phyloP scores from a whole-genome alignment of 2,888 invertebrate species.

The Muscina levida region DNA sequence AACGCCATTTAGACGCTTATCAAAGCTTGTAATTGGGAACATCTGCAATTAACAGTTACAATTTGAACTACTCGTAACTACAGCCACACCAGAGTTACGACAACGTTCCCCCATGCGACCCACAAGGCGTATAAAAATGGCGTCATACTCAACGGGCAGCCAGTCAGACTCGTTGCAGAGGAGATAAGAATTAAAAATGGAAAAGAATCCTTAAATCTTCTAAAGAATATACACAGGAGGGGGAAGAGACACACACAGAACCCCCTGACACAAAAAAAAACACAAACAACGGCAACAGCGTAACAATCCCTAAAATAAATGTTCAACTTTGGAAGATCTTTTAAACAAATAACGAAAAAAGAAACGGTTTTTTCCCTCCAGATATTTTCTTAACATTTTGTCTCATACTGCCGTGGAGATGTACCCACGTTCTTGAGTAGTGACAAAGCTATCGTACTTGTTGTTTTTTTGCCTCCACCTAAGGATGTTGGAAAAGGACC shows the following conservation, averaged over 20 bases:
- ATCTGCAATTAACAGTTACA: conserved; percentile 74
- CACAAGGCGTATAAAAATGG: conserved; percentile 50
- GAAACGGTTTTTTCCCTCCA: conserved; percentile 19
- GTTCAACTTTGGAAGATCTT: conserved; percentile 33
- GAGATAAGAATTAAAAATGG: conserved; percentile 56
- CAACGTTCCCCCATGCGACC: conserved; percentile 2
- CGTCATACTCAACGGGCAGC: conserved; percentile 45
- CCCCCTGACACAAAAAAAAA: too few relatives aligned
- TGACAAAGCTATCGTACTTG: conserved; percentile 6
- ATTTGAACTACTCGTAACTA: conserved; percentile 59
- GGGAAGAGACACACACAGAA: too few relatives aligned
- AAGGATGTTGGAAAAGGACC: conserved; percentile 53
- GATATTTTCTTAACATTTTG: conserved; percentile 28
- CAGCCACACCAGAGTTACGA: background rate
- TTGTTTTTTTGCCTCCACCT: conserved; percentile 35
- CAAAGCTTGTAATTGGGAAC: conserved; percentile 72
- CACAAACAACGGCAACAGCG: background rate
- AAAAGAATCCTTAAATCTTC: conserved; percentile 34
- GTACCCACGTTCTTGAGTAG: background rate
- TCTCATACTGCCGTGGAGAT: background rate
- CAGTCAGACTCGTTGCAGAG: conserved; percentile 41
- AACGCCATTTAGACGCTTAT: conserved; percentile 66
- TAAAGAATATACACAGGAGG: background rate
- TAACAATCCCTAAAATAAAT: conserved; percentile 39
- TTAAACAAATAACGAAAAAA: conserved; percentile 34